phyloP scores from a whole-genome alignment of 2,113 vertebrate genomes.

The Carlito syrichta region DNA sequence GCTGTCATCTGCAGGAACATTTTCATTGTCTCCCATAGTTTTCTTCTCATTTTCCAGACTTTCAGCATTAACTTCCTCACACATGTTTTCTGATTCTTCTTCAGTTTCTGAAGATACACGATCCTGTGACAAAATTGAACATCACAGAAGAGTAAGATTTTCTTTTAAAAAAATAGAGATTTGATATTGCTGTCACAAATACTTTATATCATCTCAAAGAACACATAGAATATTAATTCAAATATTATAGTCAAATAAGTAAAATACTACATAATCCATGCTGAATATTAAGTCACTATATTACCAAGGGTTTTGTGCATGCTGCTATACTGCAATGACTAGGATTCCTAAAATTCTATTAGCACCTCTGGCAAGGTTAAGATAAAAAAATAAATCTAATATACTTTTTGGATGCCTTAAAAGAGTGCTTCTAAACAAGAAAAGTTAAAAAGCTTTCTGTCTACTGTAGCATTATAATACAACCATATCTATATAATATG shows the following conservation, averaged over 20 bases:
- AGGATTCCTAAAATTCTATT: slow-evolving; percentile 33
- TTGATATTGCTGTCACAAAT: background rate
- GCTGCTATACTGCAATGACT: background rate
- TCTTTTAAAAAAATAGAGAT: background rate
- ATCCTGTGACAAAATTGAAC: slow-evolving; percentile 75
- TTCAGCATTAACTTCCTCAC: background rate
- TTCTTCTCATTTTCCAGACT: background rate
- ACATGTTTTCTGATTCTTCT: slow-evolving; percentile 18
- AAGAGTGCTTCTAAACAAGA: slow-evolving; percentile 40
- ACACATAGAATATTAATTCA: slow-evolving; percentile 18
- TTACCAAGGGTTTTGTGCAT: background rate
- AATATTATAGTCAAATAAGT: background rate
- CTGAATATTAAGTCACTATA: background rate
- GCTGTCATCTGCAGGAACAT: background rate
- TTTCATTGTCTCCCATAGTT: background rate
- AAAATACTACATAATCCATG: slow-evolving; percentile 7
- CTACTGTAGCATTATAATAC: slow-evolving; percentile 4
- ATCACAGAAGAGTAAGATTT: slow-evolving; percentile 20
- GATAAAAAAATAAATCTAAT: background rate
- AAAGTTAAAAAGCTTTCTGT: slow-evolving; percentile 25
- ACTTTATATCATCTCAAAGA: slow-evolving; percentile 22
- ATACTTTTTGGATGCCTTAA: slow-evolving; percentile 12
- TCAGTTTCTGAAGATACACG: slow-evolving; percentile 50
- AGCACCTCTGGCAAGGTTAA: background rate
- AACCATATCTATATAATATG: background rate